phyloP scores from a whole-genome alignment of 2,888 invertebrate species.

The Luperina testacea region DNA sequence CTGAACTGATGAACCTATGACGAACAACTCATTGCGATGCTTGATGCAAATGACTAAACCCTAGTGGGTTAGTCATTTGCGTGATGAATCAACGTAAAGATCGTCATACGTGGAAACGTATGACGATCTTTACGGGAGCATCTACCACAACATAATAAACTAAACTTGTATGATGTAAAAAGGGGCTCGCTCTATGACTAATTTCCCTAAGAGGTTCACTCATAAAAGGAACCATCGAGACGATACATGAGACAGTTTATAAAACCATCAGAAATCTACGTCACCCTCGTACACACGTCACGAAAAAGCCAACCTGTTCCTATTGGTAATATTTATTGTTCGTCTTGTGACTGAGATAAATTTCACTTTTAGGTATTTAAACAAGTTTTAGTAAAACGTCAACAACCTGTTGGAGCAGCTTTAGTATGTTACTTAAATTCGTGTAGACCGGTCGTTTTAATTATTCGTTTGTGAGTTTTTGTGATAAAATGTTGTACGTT shows the following conservation, averaged over 20 bases:
- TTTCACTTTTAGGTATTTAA: conserved; percentile 60
- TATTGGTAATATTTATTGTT: conserved; percentile 54
- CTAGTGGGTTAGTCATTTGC: too few relatives aligned
- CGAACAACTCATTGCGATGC: neutral
- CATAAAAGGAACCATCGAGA: neutral
- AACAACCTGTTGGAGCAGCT: conserved; percentile 52
- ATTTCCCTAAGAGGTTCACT: neutral
- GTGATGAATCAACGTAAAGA: too few relatives aligned
- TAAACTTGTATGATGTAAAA: neutral
- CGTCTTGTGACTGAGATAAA: conserved; percentile 73
- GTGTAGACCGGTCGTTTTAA: conserved; percentile 62
- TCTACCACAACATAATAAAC: neutral
- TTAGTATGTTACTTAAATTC: conserved; percentile 65
- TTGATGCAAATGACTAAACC: neutral
- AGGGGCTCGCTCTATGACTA: conserved; percentile 10
- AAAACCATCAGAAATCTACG: conserved; percentile 12
- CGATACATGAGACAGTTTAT: conserved; percentile 11
- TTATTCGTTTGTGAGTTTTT: conserved; percentile 25
- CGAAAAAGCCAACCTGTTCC: conserved; percentile 25
- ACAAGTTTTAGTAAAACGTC: conserved; percentile 47
- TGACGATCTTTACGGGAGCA: neutral
- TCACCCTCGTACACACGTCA: conserved; percentile 37
- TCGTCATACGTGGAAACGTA: too few relatives aligned
- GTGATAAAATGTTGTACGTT: conserved; percentile 75
- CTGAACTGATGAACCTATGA: neutral